phyloP scores from a whole-genome alignment of 2,797 vertebrate species.

The Sebastes itinus region DNA sequence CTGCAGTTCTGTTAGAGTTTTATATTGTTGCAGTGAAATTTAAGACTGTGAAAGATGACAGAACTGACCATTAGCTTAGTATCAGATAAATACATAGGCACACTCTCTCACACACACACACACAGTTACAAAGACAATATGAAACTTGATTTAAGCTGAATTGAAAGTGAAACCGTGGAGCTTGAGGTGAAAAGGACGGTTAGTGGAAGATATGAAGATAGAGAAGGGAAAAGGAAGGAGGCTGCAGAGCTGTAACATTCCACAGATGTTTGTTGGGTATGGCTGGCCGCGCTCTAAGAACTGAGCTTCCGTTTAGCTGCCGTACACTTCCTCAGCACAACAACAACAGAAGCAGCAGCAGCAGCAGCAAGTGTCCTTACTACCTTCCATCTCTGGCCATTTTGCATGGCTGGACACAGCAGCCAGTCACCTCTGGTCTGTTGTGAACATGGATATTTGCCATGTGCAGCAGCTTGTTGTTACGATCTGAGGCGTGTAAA shows the following conservation, averaged over 20 bases:
- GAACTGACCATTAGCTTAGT: not conserved
- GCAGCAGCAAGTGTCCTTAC: slow-evolving; percentile 1
- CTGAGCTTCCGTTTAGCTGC: slow-evolving; percentile 44
- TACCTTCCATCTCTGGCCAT: slow-evolving; percentile 3
- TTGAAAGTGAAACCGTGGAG: not conserved
- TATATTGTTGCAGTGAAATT: not conserved
- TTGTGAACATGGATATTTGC: slow-evolving; percentile 17
- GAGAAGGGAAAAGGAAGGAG: slow-evolving; percentile 4
- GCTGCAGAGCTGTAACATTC: slow-evolving; percentile 62
- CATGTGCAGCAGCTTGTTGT: slow-evolving; percentile 39
- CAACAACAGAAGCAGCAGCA: slow-evolving; percentile 7
- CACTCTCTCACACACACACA: not conserved
- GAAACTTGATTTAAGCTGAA: slow-evolving; percentile 13
- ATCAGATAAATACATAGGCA: not conserved
- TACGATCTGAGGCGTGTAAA: slow-evolving; percentile 31
- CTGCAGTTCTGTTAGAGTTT: not conserved
- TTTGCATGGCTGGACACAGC: slow-evolving; percentile 7
- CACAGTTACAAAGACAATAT: not conserved
- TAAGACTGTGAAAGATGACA: not conserved
- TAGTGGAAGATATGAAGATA: slow-evolving; percentile 4
- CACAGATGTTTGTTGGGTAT: slow-evolving; percentile 66
- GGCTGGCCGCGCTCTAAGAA: slow-evolving; percentile 35
- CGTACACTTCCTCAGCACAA: slow-evolving; percentile 43
- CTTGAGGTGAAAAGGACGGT: not conserved
- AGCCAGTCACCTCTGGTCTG: slow-evolving; percentile 27